Base-by-base conservation (phyloP, 1,140 invertebrate species). In the Saccostrea glomerata region DNA sequence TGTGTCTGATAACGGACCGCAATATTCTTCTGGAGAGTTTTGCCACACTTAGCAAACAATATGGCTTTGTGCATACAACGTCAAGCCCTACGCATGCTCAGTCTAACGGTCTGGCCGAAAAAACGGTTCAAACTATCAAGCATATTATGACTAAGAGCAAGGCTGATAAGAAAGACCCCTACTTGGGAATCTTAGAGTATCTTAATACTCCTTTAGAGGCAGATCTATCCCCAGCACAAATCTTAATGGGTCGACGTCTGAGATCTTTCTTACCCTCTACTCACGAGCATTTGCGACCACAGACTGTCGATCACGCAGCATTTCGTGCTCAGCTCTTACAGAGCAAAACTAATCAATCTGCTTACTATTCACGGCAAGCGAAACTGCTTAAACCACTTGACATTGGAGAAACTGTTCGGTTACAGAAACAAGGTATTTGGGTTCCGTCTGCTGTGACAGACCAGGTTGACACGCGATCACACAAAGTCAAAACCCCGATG, bases 1-100 rank as follows among this genome's bases (percentile, higher is more conserved):
- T 58, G 56, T 90, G 15, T 89, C 88, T 56, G 89, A 92, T 30
- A 92, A 91, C n/a, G 88, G 88, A 30, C 89, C 89, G 3, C 88
- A 89, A 30, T 91, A 85, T 60, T 15, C 58, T 15, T 84, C 85
- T 40, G 47, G 85, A 40, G 70, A 70, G 56, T n/a, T 90, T 89
- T 60, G 30, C 3, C 5, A 55, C 54, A 2, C 90, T 91, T 73
- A 13, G 84, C 13, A 63, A 82, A n/a, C 23, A 87, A 83, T 89
- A 70, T 55, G 89, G 82, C 47, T 91, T 90, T 25, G 23, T 47
- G 25, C 91, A 91, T 73, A 47, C 30, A 13, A 89, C 88, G 17
- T 90, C 88, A 7, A 88, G 84, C 25, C 88, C 85, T 3, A 25
- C 63, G 23, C 63, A 90, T 40, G 73, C 90, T 9, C 77, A 89